Conservation (phyloP, 2,797 vertebrate species). For the Oreortyx pictus region DNA sequence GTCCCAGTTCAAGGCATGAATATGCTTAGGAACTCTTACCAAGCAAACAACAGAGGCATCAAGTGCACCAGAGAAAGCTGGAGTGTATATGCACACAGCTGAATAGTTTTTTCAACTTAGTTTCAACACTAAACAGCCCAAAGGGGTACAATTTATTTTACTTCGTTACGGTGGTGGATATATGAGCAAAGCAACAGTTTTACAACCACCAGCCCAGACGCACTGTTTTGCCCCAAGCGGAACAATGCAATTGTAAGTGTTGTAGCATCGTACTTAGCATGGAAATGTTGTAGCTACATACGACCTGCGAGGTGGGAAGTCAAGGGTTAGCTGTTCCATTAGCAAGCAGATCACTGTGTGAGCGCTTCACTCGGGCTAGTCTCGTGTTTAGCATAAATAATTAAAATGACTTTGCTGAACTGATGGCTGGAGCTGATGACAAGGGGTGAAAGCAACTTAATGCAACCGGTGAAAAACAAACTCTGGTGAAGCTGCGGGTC, state of each 20-base stretch:
- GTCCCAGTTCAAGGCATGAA: rapidly evolving
- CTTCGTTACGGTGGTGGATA: rapidly evolving
- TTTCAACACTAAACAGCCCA: neutral
- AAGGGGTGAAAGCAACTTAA: neutral
- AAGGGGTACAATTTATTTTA: too few relatives aligned
- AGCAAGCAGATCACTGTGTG: neutral
- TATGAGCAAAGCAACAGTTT: neutral
- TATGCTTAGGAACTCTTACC: neutral
- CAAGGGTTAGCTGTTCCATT: neutral
- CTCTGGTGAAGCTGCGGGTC: neutral
- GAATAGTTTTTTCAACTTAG: neutral
- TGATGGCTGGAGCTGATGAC: neutral
- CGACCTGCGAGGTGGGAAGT: neutral
- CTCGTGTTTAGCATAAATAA: neutral
- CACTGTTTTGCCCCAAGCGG: neutral
- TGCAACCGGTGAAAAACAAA: neutral
- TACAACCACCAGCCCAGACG: neutral
- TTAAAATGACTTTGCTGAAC: neutral
- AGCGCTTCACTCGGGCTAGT: neutral
- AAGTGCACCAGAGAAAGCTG: neutral
- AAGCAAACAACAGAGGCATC: neutral
- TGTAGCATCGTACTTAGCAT: rapidly evolving
- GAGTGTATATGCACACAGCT: rapidly evolving
- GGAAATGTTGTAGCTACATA: neutral
- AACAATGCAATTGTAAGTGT: neutral